A percentile compares a stretch with the other conserved stretches of the same genome.
Conservation (phyloP, 2,888 invertebrate species). For the Scaeva pyrastri region DNA sequence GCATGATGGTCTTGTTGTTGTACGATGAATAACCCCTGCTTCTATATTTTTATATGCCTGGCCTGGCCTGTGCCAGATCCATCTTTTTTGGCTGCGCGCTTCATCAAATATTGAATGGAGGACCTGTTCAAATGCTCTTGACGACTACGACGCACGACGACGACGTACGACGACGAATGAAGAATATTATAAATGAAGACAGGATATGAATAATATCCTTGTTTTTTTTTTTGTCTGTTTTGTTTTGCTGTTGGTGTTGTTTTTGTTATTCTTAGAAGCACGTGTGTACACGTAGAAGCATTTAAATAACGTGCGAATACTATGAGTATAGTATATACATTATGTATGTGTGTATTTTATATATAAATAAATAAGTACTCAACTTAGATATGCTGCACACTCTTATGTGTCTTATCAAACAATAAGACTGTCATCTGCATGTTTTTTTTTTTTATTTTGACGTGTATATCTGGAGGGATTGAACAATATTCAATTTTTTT, state of each 20-base stretch:
- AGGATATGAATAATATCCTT: constrained; percentile 58
- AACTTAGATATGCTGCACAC: constrained; percentile 40
- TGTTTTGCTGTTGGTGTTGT: not conserved
- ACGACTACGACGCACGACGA: too few relatives aligned
- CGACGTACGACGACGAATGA: constrained; percentile 31
- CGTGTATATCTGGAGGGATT: not conserved
- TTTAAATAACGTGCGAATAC: constrained; percentile 66
- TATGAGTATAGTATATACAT: not conserved
- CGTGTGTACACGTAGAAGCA: constrained; percentile 46
- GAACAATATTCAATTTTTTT: constrained; percentile 5
- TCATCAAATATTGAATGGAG: constrained; percentile 66
- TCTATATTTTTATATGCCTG: not conserved
- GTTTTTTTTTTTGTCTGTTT: not conserved
- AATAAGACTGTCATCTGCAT: constrained; percentile 69
- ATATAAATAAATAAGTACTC: constrained; percentile 63
- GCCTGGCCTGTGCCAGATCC: not conserved
- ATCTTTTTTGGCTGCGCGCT: constrained; percentile 39
- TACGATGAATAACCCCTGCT: not conserved
- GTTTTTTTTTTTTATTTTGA: constrained; percentile 9
- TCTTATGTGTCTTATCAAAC: constrained; percentile 62
- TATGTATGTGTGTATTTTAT: constrained; percentile 9
- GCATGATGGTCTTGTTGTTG: constrained; percentile 33
- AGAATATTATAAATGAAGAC: constrained; percentile 59
- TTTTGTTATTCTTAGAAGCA: constrained; percentile 19
- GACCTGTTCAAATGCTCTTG: constrained; percentile 27